These are phyloP conservation scores for Drosophila tropicalis DNA, from an alignment of 1,140 invertebrate genomes.

Conservation along the genomic window DNA sequence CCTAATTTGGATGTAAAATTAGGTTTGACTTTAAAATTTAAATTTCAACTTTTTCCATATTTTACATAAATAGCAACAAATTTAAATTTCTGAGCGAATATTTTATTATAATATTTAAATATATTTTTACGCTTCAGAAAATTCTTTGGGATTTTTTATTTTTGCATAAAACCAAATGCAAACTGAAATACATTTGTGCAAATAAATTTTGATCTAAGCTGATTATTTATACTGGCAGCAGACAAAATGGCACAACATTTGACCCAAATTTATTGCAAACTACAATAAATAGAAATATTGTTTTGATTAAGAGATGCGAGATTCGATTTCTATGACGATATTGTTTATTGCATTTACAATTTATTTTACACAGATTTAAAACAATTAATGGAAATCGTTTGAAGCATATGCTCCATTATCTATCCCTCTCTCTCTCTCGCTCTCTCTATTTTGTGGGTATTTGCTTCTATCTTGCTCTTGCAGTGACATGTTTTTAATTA, in stretches of 20 bases:
- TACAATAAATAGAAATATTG: conserved; percentile 35
- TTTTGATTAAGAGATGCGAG: conserved; percentile 36
- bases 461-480: neutral
- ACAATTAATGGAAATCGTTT: conserved; percentile 36
- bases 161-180: conserved; percentile 20
- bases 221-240: conserved; percentile 56
- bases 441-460: neutral
- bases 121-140: conserved; percentile 58
- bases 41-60: neutral
- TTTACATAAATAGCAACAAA: neutral
- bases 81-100: neutral
- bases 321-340: neutral
- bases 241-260: conserved; percentile 27
- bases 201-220: conserved; percentile 65
- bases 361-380: conserved; percentile 27
- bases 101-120: conserved; percentile 65
- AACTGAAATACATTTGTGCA: conserved; percentile 31
- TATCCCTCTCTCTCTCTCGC: neutral
- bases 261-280: conserved; percentile 51
- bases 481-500: conserved; percentile 66
- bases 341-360: conserved; percentile 50
- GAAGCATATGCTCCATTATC: conserved; percentile 5
- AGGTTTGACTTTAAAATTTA: too few relatives aligned
- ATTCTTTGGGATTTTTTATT: conserved; percentile 27
- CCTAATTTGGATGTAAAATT: too few relatives aligned